Evolutionary conservation across 2,113 vertebrate species (phyloP).

Genomic region (Perognathus longimembris): DNA sequence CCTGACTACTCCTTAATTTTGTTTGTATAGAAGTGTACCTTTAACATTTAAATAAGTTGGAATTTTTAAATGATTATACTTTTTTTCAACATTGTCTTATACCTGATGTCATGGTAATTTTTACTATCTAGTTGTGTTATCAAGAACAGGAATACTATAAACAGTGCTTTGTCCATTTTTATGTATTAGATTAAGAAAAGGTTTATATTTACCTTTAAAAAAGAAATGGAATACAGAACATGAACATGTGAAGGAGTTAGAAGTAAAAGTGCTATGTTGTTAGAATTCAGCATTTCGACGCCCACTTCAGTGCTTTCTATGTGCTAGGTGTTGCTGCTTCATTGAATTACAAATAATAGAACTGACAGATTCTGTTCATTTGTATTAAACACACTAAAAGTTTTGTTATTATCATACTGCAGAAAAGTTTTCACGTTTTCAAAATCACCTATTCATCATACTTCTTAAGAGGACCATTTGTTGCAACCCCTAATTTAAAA

Average conservation of each 20-base stretch:
- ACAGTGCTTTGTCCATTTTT: background rate
- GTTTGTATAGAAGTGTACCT: background rate
- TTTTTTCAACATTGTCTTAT: background rate
- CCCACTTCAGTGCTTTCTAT: conserved; percentile 5
- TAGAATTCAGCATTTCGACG: conserved; percentile 24
- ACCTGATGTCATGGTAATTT: conserved; percentile 20
- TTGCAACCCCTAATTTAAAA: conserved; percentile 18
- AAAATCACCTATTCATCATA: conserved; percentile 48
- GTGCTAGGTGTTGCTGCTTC: conserved; percentile 35
- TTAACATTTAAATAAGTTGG: background rate
- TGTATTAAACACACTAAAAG: conserved; percentile 39
- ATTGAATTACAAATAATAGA: conserved; percentile 61
- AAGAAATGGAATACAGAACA: background rate
- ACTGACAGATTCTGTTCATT: conserved; percentile 50
- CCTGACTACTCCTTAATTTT: background rate
- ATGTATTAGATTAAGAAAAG: conserved; percentile 15
- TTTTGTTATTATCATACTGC: conserved; percentile 39
- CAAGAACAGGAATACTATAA: conserved; percentile 35
- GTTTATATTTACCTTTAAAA: conserved; percentile 17
- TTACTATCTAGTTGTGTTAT: background rate
- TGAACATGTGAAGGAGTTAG: conserved; percentile 17
- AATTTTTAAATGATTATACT: conserved; percentile 36
- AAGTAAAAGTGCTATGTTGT: conserved; percentile 31
- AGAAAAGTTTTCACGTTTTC: conserved; percentile 22
- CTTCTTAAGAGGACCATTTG: conserved; percentile 39